These are phyloP conservation scores for Takifugu ocellatus DNA, from an alignment of 2,797 vertebrate genomes.

Conservation along the genomic window DNA sequence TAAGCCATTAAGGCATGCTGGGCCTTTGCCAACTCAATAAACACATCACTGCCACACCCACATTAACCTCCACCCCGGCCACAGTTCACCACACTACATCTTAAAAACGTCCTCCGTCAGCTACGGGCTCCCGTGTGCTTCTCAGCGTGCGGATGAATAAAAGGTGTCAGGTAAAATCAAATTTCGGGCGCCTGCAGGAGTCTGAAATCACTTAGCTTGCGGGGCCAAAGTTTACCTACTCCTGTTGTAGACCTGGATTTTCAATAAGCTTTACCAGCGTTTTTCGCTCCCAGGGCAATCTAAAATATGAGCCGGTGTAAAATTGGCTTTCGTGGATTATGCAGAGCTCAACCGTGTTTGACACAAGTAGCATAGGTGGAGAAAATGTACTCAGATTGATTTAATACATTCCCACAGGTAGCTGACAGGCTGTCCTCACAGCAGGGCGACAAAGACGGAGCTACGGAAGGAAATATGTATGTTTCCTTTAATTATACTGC, in stretches of 20 bases:
- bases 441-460: too few relatives aligned
- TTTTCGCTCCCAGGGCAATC: conserved; percentile 17
- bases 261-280: conserved; percentile 9
- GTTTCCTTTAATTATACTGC: too few relatives aligned
- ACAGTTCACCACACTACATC: conserved; percentile 15
- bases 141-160: conserved; percentile 9
- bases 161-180: conserved; percentile 6
- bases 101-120: conserved; percentile 18
- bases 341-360: background rate
- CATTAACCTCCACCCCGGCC: conserved; percentile 19
- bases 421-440: background rate
- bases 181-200: background rate
- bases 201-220: conserved; percentile 11
- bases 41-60: conserved; percentile 28
- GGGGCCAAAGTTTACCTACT: conserved; percentile 10
- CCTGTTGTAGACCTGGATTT: conserved; percentile 14
- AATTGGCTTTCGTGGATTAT: conserved; percentile 23
- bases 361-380: conserved; percentile 11
- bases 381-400: background rate
- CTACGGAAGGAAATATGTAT: too few relatives aligned
- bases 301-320: conserved; percentile 24
- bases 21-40: conserved; percentile 45
- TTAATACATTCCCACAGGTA: conserved; percentile 14
- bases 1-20: conserved; percentile 48
- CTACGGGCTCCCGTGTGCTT: background rate